A percentile compares a stretch with the other conserved stretches of the same genome.
phyloP scores from a whole-genome alignment of 2,113 vertebrate genomes.

The Erpornis zantholeuca region DNA sequence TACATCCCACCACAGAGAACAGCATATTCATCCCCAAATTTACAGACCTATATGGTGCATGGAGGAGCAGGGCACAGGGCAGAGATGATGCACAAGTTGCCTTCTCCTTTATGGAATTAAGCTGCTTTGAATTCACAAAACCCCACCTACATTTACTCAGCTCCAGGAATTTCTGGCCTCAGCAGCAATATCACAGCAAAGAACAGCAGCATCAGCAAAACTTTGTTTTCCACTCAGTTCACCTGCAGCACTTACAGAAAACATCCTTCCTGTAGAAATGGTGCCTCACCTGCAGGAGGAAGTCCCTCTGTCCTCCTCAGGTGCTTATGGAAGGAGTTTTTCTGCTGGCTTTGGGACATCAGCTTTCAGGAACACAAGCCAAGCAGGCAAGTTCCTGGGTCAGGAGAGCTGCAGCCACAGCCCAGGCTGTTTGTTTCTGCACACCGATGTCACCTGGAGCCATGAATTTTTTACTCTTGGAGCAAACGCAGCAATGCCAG shows the following conservation, averaged over 20 bases:
- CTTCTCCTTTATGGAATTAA: neutral
- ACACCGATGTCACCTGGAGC: neutral
- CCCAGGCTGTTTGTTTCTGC: neutral
- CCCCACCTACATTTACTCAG: fast-evolving
- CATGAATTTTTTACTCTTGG: neutral
- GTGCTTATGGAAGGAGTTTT: neutral
- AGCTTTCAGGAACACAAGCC: neutral
- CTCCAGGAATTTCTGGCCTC: neutral
- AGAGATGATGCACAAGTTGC: neutral
- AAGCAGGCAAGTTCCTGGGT: neutral
- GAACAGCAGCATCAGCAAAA: neutral
- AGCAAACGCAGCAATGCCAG: neutral
- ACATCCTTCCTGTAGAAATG: neutral
- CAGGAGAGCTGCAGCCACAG: neutral
- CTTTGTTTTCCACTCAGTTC: neutral
- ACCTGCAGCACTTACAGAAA: neutral
- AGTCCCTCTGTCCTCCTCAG: neutral
- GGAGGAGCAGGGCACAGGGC: neutral
- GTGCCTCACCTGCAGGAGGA: neutral
- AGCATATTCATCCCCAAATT: neutral
- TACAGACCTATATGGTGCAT: neutral
- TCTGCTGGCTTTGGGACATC: neutral
- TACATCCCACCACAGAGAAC: neutral
- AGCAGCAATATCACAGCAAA: neutral
- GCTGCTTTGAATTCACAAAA: neutral